phyloP scores from a whole-genome alignment of 2,113 vertebrate genomes.

The Gavialis gangeticus region DNA sequence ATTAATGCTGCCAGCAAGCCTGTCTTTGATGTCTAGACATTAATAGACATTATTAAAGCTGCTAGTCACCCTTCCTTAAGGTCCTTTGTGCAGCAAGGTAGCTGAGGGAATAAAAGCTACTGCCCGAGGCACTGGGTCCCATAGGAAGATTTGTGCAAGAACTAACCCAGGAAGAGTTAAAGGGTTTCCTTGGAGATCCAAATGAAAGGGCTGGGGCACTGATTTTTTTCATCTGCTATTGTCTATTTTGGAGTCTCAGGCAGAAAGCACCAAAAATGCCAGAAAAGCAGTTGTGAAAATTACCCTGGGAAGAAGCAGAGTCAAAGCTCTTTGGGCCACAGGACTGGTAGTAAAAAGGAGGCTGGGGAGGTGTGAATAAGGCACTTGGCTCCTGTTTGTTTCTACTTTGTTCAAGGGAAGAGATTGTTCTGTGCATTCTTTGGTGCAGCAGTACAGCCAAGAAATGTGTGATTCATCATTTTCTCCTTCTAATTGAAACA shows the following conservation, averaged over 20 bases:
- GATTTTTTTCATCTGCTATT: neutral
- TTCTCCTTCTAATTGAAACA: neutral
- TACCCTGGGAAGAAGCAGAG: neutral
- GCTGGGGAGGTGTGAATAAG: neutral
- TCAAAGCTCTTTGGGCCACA: neutral
- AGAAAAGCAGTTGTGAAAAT: neutral
- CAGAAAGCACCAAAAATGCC: neutral
- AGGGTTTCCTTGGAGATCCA: neutral
- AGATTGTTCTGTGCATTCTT: neutral
- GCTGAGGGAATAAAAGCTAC: neutral
- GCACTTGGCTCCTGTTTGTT: neutral
- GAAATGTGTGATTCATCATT: rapidly evolving
- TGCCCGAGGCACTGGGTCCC: neutral
- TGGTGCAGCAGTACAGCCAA: neutral
- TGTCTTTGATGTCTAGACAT: neutral
- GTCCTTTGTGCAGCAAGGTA: neutral
- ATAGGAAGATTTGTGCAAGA: neutral
- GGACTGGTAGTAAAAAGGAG: neutral
- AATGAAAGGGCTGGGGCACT: neutral
- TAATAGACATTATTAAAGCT: neutral
- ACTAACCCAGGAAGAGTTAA: neutral
- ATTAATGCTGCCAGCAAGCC: neutral
- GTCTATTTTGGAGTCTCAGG: neutral
- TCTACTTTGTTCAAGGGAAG: neutral
- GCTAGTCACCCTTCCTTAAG: neutral